A percentile compares a stretch with the other conserved stretches of the same genome.
phyloP scores from a whole-genome alignment of 2,797 vertebrate genomes.

The Urophycis tenuis region DNA sequence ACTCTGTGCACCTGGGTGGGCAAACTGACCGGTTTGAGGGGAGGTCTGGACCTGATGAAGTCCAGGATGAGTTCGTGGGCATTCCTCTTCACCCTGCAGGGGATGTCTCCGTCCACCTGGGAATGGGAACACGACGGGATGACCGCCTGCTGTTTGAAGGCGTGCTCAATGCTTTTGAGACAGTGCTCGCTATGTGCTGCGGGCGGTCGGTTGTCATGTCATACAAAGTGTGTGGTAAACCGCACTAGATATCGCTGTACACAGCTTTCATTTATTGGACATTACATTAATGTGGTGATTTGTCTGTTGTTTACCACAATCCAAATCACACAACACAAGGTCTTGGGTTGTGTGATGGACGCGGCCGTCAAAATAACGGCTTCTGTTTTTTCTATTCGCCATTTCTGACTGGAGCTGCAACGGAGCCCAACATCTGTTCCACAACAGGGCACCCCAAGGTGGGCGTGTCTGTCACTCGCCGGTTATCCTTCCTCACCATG shows the following conservation, averaged over 20 bases:
- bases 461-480: neutral
- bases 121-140: conserved; percentile 12
- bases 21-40: conserved; percentile 83
- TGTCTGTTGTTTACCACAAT: neutral
- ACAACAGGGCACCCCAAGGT: neutral
- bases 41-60: conserved; percentile 92
- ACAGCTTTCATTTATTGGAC: neutral
- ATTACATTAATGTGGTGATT: neutral
- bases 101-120: conserved; percentile 88
- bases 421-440: too few species aligned
- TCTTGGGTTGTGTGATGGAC: neutral
- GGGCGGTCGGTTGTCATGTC: neutral
- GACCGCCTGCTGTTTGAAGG: neutral
- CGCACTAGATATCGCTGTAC: neutral
- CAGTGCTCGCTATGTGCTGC: neutral
- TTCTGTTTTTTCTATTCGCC: too few species aligned
- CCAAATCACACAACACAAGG: neutral
- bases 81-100: conserved; percentile 82
- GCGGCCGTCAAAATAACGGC: neutral
- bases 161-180: neutral
- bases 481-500: conserved; percentile 76
- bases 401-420: neutral
- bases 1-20: neutral
- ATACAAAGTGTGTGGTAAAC: neutral
- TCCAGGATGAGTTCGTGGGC: conserved; percentile 92